Evolutionary conservation across 1,140 invertebrate genomes (phyloP).

Genomic region (Aphaenogaster rudis): DNA sequence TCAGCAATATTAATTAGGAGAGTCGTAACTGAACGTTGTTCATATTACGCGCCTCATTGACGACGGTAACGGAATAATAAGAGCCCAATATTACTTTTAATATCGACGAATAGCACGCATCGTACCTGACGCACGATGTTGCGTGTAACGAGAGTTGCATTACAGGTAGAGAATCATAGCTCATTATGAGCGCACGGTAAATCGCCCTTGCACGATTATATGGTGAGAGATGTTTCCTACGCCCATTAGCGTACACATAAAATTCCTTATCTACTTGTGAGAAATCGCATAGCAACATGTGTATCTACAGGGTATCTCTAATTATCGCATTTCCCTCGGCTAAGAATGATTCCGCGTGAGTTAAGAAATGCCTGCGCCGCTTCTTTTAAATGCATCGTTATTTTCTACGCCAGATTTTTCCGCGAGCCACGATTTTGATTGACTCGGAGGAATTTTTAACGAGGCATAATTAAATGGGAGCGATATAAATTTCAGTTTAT

Average conservation of each 20-base stretch:
- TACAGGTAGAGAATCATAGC: constrained; percentile 57
- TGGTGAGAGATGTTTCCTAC: constrained; percentile 59
- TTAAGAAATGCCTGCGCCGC: constrained; percentile 37
- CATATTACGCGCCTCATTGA: constrained; percentile 50
- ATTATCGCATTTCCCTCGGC: constrained; percentile 54
- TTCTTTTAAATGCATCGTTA: constrained; percentile 31
- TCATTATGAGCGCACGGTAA: constrained; percentile 60
- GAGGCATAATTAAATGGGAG: constrained; percentile 23
- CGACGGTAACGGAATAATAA: constrained; percentile 50
- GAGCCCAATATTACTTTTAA: constrained; percentile 51
- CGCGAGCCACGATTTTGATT: constrained; percentile 32
- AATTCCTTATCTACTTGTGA: constrained; percentile 59
- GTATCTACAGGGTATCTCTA: constrained; percentile 60
- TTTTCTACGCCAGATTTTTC: constrained; percentile 3
- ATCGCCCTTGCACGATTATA: constrained; percentile 61
- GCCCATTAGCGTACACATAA: constrained; percentile 60
- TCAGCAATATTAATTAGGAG: constrained; percentile 42
- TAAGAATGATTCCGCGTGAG: constrained; percentile 31
- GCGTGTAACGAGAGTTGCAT: constrained; percentile 64
- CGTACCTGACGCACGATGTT: constrained; percentile 31
- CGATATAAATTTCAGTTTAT: constrained; percentile 45
- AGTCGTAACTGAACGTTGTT: constrained; percentile 41
- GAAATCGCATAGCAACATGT: constrained; percentile 53
- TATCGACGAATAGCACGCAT: constrained; percentile 40
- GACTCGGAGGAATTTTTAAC: constrained; percentile 22